phyloP scores from a whole-genome alignment of 2,797 vertebrate species.

The Triplophysa yarkandensis region DNA sequence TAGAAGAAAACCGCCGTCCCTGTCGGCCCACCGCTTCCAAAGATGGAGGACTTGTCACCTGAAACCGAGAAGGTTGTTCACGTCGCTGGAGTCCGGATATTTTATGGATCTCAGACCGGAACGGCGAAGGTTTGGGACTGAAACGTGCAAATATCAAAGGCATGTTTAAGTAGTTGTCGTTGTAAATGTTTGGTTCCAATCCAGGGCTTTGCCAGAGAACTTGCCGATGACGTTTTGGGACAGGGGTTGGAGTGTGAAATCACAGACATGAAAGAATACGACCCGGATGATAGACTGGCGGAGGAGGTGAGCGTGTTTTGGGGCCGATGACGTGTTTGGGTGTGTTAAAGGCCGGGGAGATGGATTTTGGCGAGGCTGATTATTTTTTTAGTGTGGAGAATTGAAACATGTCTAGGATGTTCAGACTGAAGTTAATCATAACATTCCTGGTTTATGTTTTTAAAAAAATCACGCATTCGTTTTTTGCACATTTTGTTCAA shows the following conservation, averaged over 20 bases:
- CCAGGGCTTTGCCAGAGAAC: constrained; percentile 83
- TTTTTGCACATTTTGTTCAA: too few relatives aligned
- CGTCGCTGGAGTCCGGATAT: constrained; percentile 85
- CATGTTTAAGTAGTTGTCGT: background rate
- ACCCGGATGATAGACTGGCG: constrained; percentile 86
- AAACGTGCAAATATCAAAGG: background rate
- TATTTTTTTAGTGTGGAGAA: too few relatives aligned
- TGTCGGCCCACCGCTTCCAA: background rate
- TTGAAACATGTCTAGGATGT: too few relatives aligned
- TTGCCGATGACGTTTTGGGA: constrained; percentile 75
- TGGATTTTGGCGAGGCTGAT: background rate
- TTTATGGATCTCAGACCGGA: constrained; percentile 93
- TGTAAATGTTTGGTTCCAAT: background rate
- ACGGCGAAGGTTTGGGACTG: constrained; percentile 83
- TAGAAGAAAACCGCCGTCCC: constrained; percentile 57
- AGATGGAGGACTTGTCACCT: constrained; percentile 49
- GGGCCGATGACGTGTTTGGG: background rate
- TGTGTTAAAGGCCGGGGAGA: background rate
- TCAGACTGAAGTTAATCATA: too few relatives aligned
- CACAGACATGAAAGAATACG: constrained; percentile 85
- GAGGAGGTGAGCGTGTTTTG: constrained; percentile 81
- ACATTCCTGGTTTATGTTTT: too few relatives aligned
- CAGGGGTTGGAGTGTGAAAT: constrained; percentile 75
- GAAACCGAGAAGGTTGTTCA: constrained; percentile 58
- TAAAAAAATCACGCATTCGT: too few relatives aligned